Percentiles rank a stretch among this genome's conserved stretches.
These are phyloP conservation scores for Opisthocomus hoazin DNA, from an alignment of 2,113 vertebrate species.

Conservation along the genomic window DNA sequence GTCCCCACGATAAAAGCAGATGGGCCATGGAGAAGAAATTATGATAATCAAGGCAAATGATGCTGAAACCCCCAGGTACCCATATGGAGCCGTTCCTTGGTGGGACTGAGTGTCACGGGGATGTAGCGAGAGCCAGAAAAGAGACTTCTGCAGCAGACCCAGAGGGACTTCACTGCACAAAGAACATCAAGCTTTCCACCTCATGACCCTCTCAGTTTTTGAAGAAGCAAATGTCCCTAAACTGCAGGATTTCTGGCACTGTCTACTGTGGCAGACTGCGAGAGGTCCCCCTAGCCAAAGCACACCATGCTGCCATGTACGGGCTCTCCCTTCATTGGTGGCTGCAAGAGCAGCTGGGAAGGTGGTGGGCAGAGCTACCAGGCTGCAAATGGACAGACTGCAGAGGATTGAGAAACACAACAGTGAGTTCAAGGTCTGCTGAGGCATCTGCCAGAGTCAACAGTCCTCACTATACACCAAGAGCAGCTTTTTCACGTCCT, in stretches of 20 bases:
- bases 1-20: not conserved
- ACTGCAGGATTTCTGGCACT: not conserved
- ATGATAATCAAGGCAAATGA: not conserved
- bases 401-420: not conserved
- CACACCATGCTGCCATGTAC: not conserved
- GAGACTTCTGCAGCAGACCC: not conserved
- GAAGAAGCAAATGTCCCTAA: not conserved
- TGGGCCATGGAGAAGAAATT: not conserved
- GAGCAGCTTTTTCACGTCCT: not conserved
- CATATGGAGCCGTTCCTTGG: not conserved
- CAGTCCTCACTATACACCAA: not conserved
- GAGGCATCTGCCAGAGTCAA: conserved; percentile 4
- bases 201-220: not conserved
- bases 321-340: not conserved
- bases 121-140: not conserved
- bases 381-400: not conserved
- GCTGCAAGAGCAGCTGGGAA: not conserved
- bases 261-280: not conserved
- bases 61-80: not conserved
- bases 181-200: not conserved
- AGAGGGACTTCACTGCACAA: not conserved
- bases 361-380: not conserved
- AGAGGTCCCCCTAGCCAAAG: not conserved
- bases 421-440: not conserved
- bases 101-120: not conserved